Evolutionary conservation across 2,888 invertebrate species (phyloP).

Genomic region (Drosophila atripex): DNA sequence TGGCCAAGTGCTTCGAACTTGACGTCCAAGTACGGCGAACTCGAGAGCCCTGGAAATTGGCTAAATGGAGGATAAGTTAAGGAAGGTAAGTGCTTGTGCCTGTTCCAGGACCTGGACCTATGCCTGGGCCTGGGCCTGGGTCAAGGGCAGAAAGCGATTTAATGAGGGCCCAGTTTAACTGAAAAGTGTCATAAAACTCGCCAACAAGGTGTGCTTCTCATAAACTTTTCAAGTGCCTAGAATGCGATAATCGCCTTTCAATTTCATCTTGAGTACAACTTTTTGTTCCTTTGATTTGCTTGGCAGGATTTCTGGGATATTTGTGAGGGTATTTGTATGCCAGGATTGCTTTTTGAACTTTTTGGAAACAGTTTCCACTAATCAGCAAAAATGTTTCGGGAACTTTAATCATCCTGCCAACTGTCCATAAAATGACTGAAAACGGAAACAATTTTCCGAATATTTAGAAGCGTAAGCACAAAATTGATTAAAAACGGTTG

Average conservation of each 20-base stretch:
- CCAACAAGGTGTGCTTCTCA: conserved; percentile 13
- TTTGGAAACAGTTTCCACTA: conserved; percentile 3
- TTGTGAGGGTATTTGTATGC: not conserved
- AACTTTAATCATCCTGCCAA: conserved; percentile 2
- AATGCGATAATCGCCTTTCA: conserved; percentile 33
- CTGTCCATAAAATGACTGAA: conserved; percentile 2
- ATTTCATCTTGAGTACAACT: conserved; percentile 13
- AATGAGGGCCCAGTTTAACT: conserved; percentile 16
- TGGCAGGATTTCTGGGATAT: conserved; percentile 3
- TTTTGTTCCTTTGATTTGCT: conserved; percentile 16
- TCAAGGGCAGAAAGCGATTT: conserved; percentile 17
- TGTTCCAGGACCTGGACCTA: not conserved
- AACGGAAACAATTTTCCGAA: conserved; percentile 14
- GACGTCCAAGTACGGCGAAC: conserved; percentile 21
- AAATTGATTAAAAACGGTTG: conserved; percentile 16
- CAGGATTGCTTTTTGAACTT: not conserved
- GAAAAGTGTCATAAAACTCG: conserved; percentile 29
- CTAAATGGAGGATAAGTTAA: conserved; percentile 5
- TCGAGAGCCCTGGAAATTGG: conserved; percentile 10
- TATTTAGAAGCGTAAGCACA: conserved; percentile 11
- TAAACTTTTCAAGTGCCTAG: conserved; percentile 23
- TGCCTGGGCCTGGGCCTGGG: not conserved
- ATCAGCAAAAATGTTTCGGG: conserved; percentile 23
- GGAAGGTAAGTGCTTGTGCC: conserved; percentile 22
- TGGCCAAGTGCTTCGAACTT: conserved; percentile 42